phyloP scores from a whole-genome alignment of 1,140 invertebrate genomes.

The Calosoma granatense region DNA sequence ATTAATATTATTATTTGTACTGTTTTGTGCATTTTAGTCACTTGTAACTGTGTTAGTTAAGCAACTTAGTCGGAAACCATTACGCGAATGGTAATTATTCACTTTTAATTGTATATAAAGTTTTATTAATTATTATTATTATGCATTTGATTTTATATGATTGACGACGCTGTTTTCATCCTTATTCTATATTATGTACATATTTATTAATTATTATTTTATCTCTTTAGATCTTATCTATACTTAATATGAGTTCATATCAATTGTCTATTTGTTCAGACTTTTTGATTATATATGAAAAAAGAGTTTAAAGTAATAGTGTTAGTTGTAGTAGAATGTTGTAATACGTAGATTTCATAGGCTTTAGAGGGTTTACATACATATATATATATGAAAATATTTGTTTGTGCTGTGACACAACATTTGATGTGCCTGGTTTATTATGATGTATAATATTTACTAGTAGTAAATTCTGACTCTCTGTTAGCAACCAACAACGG shows the following conservation, averaged over 20 bases:
- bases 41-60: neutral
- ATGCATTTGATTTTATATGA: slow-evolving; percentile 4
- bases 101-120: slow-evolving; percentile 1
- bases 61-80: neutral
- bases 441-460: neutral
- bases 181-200: neutral
- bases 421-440: slow-evolving; percentile 7
- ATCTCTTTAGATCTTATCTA: neutral
- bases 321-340: neutral
- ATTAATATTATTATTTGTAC: slow-evolving; percentile 1
- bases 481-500: neutral
- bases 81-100: too few species aligned
- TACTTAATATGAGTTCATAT: neutral
- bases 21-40: slow-evolving; percentile 8
- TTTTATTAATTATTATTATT: neutral
- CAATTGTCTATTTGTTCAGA: too few species aligned
- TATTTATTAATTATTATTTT: too few species aligned
- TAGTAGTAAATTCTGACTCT: slow-evolving; percentile 6
- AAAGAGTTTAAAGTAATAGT: too few species aligned
- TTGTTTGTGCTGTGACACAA: slow-evolving; percentile 7
- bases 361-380: neutral
- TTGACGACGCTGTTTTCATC: neutral
- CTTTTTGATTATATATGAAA: too few species aligned
- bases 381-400: neutral
- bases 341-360: neutral